phyloP scores from a whole-genome alignment of 2,113 vertebrate species.

The western clawed frog (Xenopus tropicalis) region UCB_Xtro_10.0 CM004445.2:114060501-114061000 shows the following conservation, averaged over 20 bases:
- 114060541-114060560: slow-evolving; percentile 92
- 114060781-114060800: too few relatives aligned
- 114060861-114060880: too few relatives aligned
- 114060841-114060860: too few relatives aligned
- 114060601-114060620: slow-evolving; percentile 58
- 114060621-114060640: slow-evolving; percentile 50
- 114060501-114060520: slow-evolving; percentile 87
- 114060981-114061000: too few relatives aligned
- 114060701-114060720: background rate
- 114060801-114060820: too few relatives aligned
- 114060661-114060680: slow-evolving; percentile 32
- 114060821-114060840: too few relatives aligned
- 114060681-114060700: slow-evolving; percentile 9
- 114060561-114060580: slow-evolving; percentile 95
- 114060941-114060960: too few relatives aligned
- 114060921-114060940: too few relatives aligned
- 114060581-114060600: slow-evolving; percentile 82
- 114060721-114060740: background rate
- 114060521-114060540: slow-evolving; percentile 86
- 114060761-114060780: background rate
- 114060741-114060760: background rate
- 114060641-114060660: slow-evolving; percentile 30
- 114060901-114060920: too few relatives aligned
- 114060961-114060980: too few relatives aligned
- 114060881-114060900: too few relatives aligned